Evolutionary conservation across 2,888 invertebrate species (phyloP).

Genomic region (Endotricha flammealis): DNA sequence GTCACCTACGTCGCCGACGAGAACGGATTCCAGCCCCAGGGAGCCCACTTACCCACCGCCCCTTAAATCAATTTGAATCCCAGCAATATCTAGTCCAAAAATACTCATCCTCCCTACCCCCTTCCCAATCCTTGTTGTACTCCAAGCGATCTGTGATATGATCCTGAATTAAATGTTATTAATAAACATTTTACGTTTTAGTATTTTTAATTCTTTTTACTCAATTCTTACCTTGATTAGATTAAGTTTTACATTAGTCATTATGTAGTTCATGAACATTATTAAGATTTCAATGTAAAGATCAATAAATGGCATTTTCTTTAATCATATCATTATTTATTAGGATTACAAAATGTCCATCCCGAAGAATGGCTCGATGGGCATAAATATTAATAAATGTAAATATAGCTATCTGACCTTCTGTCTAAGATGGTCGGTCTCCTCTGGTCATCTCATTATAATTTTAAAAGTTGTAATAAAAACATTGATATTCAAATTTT

Average conservation of each 20-base stretch:
- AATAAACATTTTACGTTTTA: conserved; percentile 49
- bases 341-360: background rate
- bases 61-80: conserved; percentile 25
- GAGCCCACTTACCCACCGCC: conserved; percentile 46
- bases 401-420: conserved; percentile 25
- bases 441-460: conserved; percentile 32
- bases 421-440: conserved; percentile 15
- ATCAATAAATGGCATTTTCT: conserved; percentile 1
- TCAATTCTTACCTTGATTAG: too few relatives aligned
- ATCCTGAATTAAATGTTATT: conserved; percentile 45
- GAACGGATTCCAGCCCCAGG: conserved; percentile 72
- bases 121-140: conserved; percentile 35
- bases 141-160: conserved; percentile 69
- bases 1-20: conserved; percentile 72
- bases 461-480: conserved; percentile 26
- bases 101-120: conserved; percentile 40
- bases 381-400: conserved; percentile 20
- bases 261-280: too few relatives aligned
- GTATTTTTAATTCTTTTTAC: conserved; percentile 29
- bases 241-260: too few relatives aligned
- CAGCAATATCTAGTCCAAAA: conserved; percentile 51
- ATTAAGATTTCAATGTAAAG: conserved; percentile 1
- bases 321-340: background rate
- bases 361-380: background rate
- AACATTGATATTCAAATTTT: conserved; percentile 43